Percentiles rank a stretch among this genome's conserved stretches.
These are phyloP conservation scores for Drosophila cyrtoloma DNA, from an alignment of 2,888 invertebrate species.

Conservation along the genomic window DNA sequence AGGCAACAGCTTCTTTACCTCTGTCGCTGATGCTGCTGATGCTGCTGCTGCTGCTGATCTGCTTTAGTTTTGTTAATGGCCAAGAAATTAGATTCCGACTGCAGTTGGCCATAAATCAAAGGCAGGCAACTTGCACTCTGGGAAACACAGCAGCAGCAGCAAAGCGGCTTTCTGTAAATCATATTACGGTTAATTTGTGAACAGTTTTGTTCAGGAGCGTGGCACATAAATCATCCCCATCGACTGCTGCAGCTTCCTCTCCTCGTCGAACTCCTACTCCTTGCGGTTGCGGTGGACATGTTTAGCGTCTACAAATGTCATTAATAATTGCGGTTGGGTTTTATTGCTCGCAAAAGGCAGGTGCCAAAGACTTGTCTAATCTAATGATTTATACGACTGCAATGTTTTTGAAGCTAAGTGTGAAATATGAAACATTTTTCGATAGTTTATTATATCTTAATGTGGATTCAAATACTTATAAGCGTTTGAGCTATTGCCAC, in stretches of 20 bases:
- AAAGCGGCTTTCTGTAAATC: conserved; percentile 64
- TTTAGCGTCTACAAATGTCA: conserved; percentile 62
- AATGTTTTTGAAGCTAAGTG: conserved; percentile 31
- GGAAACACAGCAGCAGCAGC: conserved; percentile 49
- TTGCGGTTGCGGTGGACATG: conserved; percentile 37
- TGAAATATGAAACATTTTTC: conserved; percentile 17
- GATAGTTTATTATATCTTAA: conserved; percentile 16
- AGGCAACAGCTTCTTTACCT: conserved; percentile 48
- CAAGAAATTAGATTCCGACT: conserved; percentile 79
- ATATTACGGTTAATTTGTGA: conserved; percentile 79
- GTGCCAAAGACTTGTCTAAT: conserved; percentile 39
- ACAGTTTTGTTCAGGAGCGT: conserved; percentile 70
- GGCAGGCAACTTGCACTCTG: conserved; percentile 54
- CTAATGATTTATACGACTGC: conserved; percentile 56
- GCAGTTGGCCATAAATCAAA: conserved; percentile 76
- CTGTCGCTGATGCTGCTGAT: background rate
- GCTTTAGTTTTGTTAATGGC: conserved; percentile 75
- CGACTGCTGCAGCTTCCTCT: conserved; percentile 4
- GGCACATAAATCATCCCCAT: conserved; percentile 66
- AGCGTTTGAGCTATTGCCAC: background rate
- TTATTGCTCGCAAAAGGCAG: conserved; percentile 30
- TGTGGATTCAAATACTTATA: background rate
- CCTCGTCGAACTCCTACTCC: background rate
- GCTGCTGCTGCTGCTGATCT: conserved; percentile 14
- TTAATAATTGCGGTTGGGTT: conserved; percentile 59